Conservation (phyloP, 2,113 vertebrate species). For the Colaptes auratus region DNA sequence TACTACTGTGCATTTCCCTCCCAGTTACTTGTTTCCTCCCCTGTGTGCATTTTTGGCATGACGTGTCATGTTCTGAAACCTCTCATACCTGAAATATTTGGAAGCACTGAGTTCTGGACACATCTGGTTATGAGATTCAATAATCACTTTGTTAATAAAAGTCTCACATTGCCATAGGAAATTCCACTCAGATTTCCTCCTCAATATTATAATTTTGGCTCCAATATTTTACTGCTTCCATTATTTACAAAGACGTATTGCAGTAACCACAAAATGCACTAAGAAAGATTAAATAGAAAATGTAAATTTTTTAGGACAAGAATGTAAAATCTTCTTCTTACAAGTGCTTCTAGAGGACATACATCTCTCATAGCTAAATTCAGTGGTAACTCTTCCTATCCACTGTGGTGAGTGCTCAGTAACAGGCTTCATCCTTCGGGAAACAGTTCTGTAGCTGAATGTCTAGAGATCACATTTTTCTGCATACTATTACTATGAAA, state of each 20-base stretch:
- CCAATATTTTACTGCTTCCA: neutral
- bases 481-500: neutral
- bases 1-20: neutral
- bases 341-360: neutral
- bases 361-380: neutral
- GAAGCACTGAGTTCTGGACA: conserved; percentile 3
- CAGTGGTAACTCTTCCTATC: neutral
- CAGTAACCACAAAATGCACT: neutral
- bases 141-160: neutral
- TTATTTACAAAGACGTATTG: neutral
- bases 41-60: conserved; percentile 33
- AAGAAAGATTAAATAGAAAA: neutral
- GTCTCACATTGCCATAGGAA: neutral
- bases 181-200: neutral
- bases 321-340: neutral
- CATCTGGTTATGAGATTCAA: conserved; percentile 16
- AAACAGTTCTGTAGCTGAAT: neutral
- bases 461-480: neutral
- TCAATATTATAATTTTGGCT: neutral
- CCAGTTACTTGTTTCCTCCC: conserved; percentile 33
- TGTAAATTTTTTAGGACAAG: neutral
- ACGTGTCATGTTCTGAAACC: neutral
- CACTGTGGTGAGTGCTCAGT: neutral
- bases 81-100: conserved; percentile 49
- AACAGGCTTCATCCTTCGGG: neutral